Conservation (phyloP, 2,113 vertebrate genomes). For the Genyomyrus donnyi region DNA sequence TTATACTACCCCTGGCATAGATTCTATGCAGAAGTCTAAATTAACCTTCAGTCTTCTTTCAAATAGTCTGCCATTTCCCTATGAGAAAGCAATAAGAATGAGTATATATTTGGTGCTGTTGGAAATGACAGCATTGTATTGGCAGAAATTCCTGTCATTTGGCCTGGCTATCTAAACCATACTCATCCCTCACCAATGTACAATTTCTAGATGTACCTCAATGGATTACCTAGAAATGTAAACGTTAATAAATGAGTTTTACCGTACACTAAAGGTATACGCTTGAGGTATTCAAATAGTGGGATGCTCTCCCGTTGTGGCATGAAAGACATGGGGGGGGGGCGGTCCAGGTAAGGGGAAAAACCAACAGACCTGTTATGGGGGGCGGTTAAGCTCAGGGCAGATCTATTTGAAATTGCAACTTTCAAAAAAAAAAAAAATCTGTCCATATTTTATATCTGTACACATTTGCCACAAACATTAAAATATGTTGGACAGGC, state of each 20-base stretch:
- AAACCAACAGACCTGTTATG: background rate
- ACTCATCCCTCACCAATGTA: background rate
- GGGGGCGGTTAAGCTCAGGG: background rate
- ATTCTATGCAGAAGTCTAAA: background rate
- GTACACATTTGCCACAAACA: background rate
- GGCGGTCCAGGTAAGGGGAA: background rate
- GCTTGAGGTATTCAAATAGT: background rate
- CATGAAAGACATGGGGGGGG: background rate
- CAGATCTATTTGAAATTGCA: background rate
- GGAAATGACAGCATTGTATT: background rate
- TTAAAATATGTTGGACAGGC: background rate
- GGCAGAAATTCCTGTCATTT: background rate
- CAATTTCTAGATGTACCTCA: background rate
- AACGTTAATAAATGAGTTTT: background rate
- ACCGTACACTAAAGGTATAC: background rate
- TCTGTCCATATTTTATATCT: no score
- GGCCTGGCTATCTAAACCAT: background rate
- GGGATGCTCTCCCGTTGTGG: background rate
- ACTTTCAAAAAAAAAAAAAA: no score
- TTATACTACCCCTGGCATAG: background rate
- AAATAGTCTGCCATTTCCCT: background rate
- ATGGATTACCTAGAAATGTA: background rate
- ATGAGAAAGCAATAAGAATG: background rate
- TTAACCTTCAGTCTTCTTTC: background rate
- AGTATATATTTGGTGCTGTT: background rate